Evolutionary conservation across 2,113 vertebrate genomes (phyloP).

Genomic region (Antechinus flavipes): DNA sequence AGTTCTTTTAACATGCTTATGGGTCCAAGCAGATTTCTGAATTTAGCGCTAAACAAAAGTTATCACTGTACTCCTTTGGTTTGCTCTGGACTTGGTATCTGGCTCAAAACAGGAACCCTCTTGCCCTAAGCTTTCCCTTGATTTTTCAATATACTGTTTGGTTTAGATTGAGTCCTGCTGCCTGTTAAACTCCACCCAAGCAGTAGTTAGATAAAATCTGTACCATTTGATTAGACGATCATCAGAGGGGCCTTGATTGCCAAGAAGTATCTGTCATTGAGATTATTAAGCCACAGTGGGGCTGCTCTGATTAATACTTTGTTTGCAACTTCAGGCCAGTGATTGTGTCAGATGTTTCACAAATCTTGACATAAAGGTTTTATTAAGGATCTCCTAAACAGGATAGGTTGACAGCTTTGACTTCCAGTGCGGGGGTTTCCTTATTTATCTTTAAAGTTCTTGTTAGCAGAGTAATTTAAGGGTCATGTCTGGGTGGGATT

Average conservation of each 20-base stretch:
- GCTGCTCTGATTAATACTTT: constrained; percentile 77
- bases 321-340: constrained; percentile 71
- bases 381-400: constrained; percentile 51
- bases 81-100: neutral
- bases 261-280: constrained; percentile 76
- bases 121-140: neutral
- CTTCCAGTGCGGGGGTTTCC: constrained; percentile 15
- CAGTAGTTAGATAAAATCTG: constrained; percentile 67
- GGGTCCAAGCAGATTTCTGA: neutral
- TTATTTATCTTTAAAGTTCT: constrained; percentile 12
- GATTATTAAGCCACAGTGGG: constrained; percentile 78
- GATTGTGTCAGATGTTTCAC: constrained; percentile 71
- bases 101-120: constrained; percentile 5
- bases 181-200: constrained; percentile 64
- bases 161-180: constrained; percentile 40
- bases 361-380: constrained; percentile 62
- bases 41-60: constrained; percentile 33
- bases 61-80: constrained; percentile 40
- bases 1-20: constrained; percentile 40
- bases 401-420: constrained; percentile 50
- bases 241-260: constrained; percentile 76
- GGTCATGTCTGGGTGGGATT: neutral
- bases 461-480: constrained; percentile 48
- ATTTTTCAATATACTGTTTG: constrained; percentile 50
- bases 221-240: constrained; percentile 79